Evolutionary conservation across 2,888 invertebrate species (phyloP).

Genomic region (Ectemnius continuus): DNA sequence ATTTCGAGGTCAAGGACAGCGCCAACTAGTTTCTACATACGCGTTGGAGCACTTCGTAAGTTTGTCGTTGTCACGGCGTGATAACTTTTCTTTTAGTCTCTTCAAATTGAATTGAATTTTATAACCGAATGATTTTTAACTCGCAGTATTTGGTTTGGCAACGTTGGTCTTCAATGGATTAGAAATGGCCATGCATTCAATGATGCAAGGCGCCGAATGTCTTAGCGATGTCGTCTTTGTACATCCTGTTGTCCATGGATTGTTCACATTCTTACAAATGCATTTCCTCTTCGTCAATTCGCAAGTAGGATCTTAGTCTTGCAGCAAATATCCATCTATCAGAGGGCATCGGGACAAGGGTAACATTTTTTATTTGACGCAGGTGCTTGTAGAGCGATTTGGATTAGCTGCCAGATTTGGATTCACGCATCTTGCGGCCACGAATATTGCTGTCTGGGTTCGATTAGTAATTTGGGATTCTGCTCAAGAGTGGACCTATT

Average conservation of each 20-base stretch:
- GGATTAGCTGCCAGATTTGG: constrained; percentile 79
- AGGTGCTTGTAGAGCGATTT: constrained; percentile 80
- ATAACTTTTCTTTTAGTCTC: background rate
- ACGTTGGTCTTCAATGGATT: constrained; percentile 80
- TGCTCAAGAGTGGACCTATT: constrained; percentile 80
- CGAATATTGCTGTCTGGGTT: constrained; percentile 80
- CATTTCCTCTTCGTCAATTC: constrained; percentile 81
- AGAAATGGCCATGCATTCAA: constrained; percentile 81
- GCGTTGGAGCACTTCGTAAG: constrained; percentile 80
- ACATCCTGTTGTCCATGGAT: constrained; percentile 80
- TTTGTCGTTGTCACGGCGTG: background rate
- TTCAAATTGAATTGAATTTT: background rate
- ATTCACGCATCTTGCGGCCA: constrained; percentile 80
- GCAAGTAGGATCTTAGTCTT: constrained; percentile 73
- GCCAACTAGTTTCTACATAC: constrained; percentile 80
- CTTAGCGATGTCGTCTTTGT: constrained; percentile 79
- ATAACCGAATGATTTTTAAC: background rate
- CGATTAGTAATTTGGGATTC: constrained; percentile 80
- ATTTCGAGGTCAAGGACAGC: constrained; percentile 79
- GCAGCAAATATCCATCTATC: background rate
- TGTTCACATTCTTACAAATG: constrained; percentile 81
- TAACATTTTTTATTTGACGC: constrained; percentile 9
- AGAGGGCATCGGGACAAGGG: background rate
- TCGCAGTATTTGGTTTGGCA: constrained; percentile 80
- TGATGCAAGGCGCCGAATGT: constrained; percentile 79